Base-by-base conservation (phyloP, 2,888 invertebrate species). In the Scrobipalpa atriplicella region DNA sequence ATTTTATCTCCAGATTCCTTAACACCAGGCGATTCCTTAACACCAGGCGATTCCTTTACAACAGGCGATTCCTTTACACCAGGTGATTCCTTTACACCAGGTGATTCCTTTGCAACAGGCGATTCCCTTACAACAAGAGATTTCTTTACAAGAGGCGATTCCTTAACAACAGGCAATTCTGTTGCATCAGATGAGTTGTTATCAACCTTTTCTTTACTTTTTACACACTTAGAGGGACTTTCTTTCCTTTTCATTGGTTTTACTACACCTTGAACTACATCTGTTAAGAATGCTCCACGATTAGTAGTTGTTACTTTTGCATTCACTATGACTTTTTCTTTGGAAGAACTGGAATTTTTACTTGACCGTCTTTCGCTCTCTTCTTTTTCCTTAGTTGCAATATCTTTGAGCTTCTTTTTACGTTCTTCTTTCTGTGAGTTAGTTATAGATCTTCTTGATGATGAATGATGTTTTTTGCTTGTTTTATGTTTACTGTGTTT, bases 231-330 rank as follows among this genome's bases (percentile, higher is more conserved):
- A 68, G 64, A 64, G 61, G 73, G 70, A 41, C 70, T 76, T 43
- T 73, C 74, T 69, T 81, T 85, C 74, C 76, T 78, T 67, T 83
- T 82, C 36, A 75, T 81, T 66, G 84, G 80, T 73, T 84, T 83
- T 1, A 81, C 78, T 68, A 78, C 71, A 63, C 72, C 71, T 73
- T 81, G 73, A 47, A 73, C 74, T 52, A 74, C 66, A 74, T 90
- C 86, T 19, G 86, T 87, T 60, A 95, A 83, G 75, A 94, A 94
- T 51, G 93, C 94, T 0, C 94, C 94, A 39, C 95, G 89, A 72
- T 94, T 94, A 39, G 87, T 86, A 21, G 82, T 73, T 0, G 94
- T 93, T 8, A 94, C 72, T 80, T 94, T 95, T 0, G 92, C 88
- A 78, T 81, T 83, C 60, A 75, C 72, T 56, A 79, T 72, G 67